Evolutionary conservation across 2,113 vertebrate genomes (phyloP).

Genomic region (Lagenorhynchus albirostris): DNA sequence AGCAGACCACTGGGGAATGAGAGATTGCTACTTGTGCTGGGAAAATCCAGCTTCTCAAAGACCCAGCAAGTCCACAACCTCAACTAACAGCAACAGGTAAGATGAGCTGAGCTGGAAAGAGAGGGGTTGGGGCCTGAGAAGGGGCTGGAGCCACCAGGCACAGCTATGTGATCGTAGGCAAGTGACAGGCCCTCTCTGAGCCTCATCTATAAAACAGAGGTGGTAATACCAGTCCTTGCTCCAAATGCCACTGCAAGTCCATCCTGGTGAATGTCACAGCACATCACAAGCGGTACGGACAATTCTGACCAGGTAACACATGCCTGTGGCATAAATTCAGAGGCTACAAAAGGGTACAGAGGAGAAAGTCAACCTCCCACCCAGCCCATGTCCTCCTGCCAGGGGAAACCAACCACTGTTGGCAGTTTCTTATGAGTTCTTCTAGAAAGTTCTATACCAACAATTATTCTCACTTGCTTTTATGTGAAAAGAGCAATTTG

Average conservation of each 20-base stretch:
- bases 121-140: background rate
- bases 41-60: background rate
- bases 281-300: background rate
- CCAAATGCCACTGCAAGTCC: background rate
- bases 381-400: background rate
- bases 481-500: background rate
- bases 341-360: background rate
- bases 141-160: background rate
- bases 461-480: background rate
- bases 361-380: background rate
- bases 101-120: background rate
- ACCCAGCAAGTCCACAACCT: background rate
- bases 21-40: background rate
- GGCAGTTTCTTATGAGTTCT: background rate
- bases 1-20: slow-evolving; percentile 16
- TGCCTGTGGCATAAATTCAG: background rate
- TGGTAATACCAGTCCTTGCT: background rate
- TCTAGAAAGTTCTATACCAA: slow-evolving; percentile 3
- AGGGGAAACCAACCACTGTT: background rate
- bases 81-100: background rate
- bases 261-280: background rate
- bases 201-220: background rate
- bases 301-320: background rate
- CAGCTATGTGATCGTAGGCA: background rate
- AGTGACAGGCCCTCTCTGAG: background rate